Evolutionary conservation across 2,888 invertebrate species (phyloP).

Genomic region (Lamellibrachia satsuma): DNA sequence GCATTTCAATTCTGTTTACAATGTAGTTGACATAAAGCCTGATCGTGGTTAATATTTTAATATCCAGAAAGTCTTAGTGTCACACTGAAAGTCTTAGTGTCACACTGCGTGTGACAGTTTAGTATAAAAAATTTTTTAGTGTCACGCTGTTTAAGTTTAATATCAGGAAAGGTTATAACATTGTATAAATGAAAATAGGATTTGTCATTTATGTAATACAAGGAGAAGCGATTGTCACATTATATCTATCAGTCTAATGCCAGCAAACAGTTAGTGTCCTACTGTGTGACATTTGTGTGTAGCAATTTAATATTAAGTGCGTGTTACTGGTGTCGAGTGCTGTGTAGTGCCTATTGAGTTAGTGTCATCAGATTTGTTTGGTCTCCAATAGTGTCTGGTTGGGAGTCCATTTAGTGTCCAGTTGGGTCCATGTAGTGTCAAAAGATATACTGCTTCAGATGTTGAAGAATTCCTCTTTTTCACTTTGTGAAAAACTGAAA

Average conservation of each 20-base stretch:
- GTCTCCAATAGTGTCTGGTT: not conserved
- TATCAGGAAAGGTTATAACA: not conserved
- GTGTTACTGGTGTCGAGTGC: not conserved
- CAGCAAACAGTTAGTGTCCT: not conserved
- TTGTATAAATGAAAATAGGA: no score
- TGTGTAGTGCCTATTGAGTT: not conserved
- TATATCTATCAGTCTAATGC: no score
- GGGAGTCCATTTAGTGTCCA: no score
- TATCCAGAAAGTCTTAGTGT: no score
- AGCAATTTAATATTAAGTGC: not conserved
- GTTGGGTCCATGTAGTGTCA: not conserved
- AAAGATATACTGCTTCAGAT: not conserved
- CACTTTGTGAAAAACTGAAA: not conserved
- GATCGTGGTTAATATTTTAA: no score
- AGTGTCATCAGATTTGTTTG: not conserved
- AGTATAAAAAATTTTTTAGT: not conserved
- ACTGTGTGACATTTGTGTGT: not conserved
- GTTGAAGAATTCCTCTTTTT: not conserved
- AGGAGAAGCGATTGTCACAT: no score
- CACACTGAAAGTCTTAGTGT: no score
- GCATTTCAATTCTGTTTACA: no score
- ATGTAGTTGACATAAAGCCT: no score
- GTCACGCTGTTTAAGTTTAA: not conserved
- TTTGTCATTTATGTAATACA: no score
- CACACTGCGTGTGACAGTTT: no score